Evolutionary conservation across 2,113 vertebrate species (phyloP), one percentile per base, ranked within the genome.

Genomic region (Microcebus ravelobensis): DNA sequence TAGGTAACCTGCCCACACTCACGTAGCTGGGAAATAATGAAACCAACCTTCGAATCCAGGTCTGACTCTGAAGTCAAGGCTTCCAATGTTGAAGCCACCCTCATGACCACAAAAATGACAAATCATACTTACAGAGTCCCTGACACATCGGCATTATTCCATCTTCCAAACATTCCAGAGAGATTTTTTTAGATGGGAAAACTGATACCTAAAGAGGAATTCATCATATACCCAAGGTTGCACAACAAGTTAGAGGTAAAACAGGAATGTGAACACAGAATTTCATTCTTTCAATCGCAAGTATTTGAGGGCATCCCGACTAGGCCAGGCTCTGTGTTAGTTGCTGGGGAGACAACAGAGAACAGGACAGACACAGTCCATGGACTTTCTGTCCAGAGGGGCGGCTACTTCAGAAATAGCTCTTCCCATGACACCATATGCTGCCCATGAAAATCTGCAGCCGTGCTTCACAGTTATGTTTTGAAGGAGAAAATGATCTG

Each of bases 341-440:
- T 52, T 71, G 23, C 0, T 29, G 12, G 31, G 31, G 61, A 80
- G 7, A 27, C 13, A 14, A 3, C 0, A 2, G n/a, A 17, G 21
- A 67, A 18, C 4, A 36, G 63, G 27, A 4, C n/a, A 14, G 34
- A 45, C 8, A 13, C 0, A 20, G 61, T 10, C 5, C 31, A 0
- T 0, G 29, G 34, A 27, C 50, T 20, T 86, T 57, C 68, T 70
- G 34, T 20, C 80, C 80, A 42, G 50, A 25, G 39, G 18, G 25
- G 8, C 0, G 3, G 21, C 36, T 63, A 3, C 13, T 20, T 82
- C 65, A 90, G 61, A 55, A 63, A 48, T 0, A 36, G 61, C 36
- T 88, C 94, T 86, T 65, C 55, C 73, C 25, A 0, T 0, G 27
- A 42, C 3, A 73, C 18, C 63, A 81, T 57, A 4, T 12, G 50